Evolutionary conservation across 2,113 vertebrate genomes (phyloP), one percentile per base, ranked within the genome.

Genomic region (Cisticola juncidis): DNA sequence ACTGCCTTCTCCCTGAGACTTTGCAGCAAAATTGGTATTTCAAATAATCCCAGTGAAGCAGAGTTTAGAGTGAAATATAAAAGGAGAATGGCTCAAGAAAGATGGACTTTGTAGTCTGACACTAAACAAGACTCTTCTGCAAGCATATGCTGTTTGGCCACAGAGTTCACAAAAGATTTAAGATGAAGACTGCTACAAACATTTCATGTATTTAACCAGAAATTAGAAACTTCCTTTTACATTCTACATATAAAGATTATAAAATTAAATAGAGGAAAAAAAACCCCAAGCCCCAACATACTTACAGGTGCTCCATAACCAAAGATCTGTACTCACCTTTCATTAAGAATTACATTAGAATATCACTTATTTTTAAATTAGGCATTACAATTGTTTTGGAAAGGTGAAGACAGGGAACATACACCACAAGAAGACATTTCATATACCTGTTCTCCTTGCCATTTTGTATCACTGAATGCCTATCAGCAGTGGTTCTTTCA

Each of bases 381-480:
- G 86, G 57, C 88, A 79, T 68, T 58, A 58, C 28, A 79, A 11
- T 45, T 81, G 62, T 88, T 91, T 76, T 71, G 9, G 23, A 81
- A 87, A 69, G 14, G 57, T 71, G 86, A 86, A 89, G 89, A 97
- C 94, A 96, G 87, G 38, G 8, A 68, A 91, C 86, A 54, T 33
- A 96, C 14, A 84, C 47, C 94, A 73, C 53, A 88, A 54, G 40
- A 85, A 90, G 88, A 94, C 88, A 87, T 81, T 45, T 62, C 97
- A 96, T 94, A 35, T 98, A 99, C 99, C 99, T 99, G 98, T 98
- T 99, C 94, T 99, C 99, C 91, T 99, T 99, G 96, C 99, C 99
- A 78, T 99, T 99, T 92, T 99, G 99, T 94, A 99, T 99, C 81
- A 99, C 99, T 28, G 99, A 98, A 69, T 99, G 99, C 33, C 99